A percentile compares a stretch with the other conserved stretches of the same genome.
Evolutionary conservation across 2,113 vertebrate genomes (phyloP).

Genomic region (Phaetusa simplex): DNA sequence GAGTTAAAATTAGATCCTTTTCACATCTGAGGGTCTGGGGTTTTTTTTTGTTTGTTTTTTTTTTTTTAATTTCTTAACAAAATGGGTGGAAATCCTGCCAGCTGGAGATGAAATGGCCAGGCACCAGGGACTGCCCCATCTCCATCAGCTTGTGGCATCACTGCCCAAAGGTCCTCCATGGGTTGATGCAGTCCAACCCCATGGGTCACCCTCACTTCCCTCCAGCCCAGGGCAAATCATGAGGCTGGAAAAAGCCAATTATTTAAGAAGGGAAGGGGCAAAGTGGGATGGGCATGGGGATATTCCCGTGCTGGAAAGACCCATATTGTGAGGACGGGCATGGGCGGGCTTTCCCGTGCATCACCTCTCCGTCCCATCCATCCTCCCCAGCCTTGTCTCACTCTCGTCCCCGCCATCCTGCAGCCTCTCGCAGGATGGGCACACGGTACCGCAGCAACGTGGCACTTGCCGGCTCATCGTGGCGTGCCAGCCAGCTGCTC

Average conservation of each 20-base stretch:
- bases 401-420: fast-evolving
- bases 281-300: fast-evolving
- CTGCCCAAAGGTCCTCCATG: neutral
- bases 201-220: fast-evolving
- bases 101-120: neutral
- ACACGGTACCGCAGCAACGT: fast-evolving
- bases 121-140: neutral
- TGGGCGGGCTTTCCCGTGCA: fast-evolving
- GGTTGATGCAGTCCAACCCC: neutral
- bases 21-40: neutral
- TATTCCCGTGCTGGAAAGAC: neutral
- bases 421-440: neutral
- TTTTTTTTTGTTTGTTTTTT: neutral
- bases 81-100: neutral
- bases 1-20: neutral
- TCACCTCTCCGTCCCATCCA: neutral
- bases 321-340: fast-evolving
- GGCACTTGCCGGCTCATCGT: fast-evolving
- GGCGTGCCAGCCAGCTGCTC: neutral
- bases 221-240: neutral
- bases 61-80: neutral
- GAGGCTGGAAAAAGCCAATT: neutral
- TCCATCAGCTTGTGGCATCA: fast-evolving
- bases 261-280: neutral
- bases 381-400: neutral